Evolutionary conservation across 2,797 vertebrate species (phyloP).

Genomic region (Cheirogaleus major): DNA sequence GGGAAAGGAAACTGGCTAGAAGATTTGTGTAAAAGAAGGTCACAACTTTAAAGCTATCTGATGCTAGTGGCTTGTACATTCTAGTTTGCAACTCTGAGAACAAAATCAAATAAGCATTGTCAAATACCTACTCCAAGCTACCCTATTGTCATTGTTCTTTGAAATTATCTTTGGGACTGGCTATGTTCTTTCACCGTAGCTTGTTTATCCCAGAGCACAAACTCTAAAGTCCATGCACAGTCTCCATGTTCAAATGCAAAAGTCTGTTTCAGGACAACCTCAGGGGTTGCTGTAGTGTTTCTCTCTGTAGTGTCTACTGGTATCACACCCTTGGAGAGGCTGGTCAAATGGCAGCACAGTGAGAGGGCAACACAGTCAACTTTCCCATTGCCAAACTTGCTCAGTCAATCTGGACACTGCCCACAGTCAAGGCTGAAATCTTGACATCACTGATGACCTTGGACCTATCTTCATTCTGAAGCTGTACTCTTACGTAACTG

Average conservation of each 20-base stretch:
- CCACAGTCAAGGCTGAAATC: not conserved
- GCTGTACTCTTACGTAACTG: slow-evolving; percentile 25
- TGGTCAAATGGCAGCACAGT: not conserved
- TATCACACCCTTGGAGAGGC: not conserved
- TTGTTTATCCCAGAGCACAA: not conserved
- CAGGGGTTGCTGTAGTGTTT: slow-evolving; percentile 44
- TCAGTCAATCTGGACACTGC: not conserved
- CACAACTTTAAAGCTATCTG: not conserved
- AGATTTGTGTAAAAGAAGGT: not conserved
- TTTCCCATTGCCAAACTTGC: not conserved
- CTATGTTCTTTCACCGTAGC: not conserved
- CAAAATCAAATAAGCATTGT: not conserved
- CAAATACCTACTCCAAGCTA: not conserved
- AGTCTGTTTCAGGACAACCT: not conserved
- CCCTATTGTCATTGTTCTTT: not conserved
- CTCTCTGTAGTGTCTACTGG: slow-evolving; percentile 59
- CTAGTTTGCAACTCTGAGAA: not conserved
- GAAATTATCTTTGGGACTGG: not conserved
- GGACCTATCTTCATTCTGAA: slow-evolving; percentile 71
- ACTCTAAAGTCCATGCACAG: not conserved
- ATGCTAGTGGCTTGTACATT: not conserved
- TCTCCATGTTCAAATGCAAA: slow-evolving; percentile 37
- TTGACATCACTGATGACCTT: not conserved
- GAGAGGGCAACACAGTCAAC: not conserved
- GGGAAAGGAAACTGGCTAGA: not conserved